Conservation (phyloP, 2,797 vertebrate species). For the Bucorvus abyssinicus region DNA sequence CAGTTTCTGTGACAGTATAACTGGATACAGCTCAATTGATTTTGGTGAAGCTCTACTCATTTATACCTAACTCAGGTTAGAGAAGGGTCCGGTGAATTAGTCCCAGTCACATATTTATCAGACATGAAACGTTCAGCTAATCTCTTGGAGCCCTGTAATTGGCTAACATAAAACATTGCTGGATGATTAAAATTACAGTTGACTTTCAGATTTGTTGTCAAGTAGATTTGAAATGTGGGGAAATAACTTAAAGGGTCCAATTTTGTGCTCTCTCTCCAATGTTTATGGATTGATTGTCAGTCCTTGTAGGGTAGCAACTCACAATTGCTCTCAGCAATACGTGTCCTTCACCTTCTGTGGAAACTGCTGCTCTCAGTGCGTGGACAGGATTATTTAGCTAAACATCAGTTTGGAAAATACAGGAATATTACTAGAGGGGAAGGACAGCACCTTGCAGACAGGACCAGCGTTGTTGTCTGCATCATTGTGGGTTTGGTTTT, state of each 20-base stretch:
- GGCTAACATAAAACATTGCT: slow-evolving; percentile 62
- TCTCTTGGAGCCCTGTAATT: slow-evolving; percentile 52
- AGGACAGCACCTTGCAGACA: not conserved
- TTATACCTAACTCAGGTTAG: slow-evolving; percentile 45
- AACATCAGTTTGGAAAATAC: slow-evolving; percentile 24
- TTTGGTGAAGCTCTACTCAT: slow-evolving; percentile 49
- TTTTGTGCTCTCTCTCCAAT: not conserved
- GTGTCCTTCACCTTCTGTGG: slow-evolving; percentile 6
- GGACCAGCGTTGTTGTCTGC: not conserved
- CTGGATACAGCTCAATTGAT: slow-evolving; percentile 54
- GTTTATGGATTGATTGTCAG: slow-evolving; percentile 63
- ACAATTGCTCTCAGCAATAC: slow-evolving; percentile 7
- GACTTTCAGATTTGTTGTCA: slow-evolving; percentile 67
- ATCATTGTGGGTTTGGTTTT: not conserved
- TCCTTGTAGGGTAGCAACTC: not conserved
- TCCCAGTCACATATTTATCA: slow-evolving; percentile 61
- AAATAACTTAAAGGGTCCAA: slow-evolving; percentile 52
- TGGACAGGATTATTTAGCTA: slow-evolving; percentile 20
- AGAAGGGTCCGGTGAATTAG: slow-evolving; percentile 57
- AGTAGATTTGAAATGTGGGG: slow-evolving; percentile 54
- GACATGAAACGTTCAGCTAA: slow-evolving; percentile 62
- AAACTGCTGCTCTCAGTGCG: not conserved
- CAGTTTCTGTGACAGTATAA: slow-evolving; percentile 55
- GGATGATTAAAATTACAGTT: slow-evolving; percentile 61
- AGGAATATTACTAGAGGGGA: not conserved